Evolutionary conservation across 2,113 vertebrate genomes (phyloP).

Genomic region (Chaetorhynchus papuensis): DNA sequence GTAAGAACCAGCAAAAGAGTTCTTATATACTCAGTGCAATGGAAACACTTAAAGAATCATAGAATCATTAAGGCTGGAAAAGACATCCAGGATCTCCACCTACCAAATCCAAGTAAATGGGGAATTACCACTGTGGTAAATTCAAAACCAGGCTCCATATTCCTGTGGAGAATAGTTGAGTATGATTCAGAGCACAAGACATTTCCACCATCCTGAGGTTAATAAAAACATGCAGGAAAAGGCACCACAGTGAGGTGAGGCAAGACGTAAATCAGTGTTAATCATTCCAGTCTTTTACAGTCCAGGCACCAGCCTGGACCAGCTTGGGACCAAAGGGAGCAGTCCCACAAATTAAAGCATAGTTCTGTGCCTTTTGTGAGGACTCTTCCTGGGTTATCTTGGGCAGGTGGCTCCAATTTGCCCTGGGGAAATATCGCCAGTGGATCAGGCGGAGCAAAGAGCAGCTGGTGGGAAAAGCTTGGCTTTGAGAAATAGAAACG

Average conservation of each 20-base stretch:
- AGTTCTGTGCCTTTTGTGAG: neutral
- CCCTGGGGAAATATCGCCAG: neutral
- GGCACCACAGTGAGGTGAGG: neutral
- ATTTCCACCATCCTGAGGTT: neutral
- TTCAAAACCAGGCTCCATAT: neutral
- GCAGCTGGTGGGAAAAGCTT: neutral
- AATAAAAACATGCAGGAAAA: neutral
- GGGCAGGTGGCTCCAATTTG: neutral
- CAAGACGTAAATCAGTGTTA: neutral
- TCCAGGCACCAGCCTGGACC: neutral
- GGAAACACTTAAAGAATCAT: neutral
- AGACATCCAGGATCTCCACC: neutral
- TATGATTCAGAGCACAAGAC: neutral
- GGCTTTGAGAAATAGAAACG: neutral
- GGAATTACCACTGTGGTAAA: neutral
- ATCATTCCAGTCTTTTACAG: neutral
- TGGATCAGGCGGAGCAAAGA: neutral
- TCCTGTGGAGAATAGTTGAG: neutral
- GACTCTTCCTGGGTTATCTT: neutral
- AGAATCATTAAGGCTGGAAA: neutral
- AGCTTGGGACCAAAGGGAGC: neutral
- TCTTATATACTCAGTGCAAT: accelerated
- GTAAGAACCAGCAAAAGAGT: neutral
- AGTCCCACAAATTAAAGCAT: neutral
- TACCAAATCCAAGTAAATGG: neutral